Evolutionary conservation across 2,888 invertebrate genomes (phyloP), one percentile per base, ranked within the genome.

Genomic region (Dysmachus trigonus): DNA sequence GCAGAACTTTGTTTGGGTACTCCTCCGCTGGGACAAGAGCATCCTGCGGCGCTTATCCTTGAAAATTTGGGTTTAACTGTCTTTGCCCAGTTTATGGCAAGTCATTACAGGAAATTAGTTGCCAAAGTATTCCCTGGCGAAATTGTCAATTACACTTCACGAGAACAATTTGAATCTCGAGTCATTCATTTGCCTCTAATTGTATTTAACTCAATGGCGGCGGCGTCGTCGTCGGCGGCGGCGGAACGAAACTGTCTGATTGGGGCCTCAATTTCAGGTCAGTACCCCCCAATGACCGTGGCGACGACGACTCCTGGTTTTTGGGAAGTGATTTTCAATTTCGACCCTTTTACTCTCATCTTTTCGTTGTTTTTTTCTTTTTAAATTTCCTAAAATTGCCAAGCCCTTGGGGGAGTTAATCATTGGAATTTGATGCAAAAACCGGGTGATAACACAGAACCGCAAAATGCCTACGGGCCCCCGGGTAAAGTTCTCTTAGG

Each of bases 51-150:
- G 73, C 53, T 83, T 33, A 85, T 85, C 85, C 76, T 53, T 76
- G 27, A 62, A 85, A 73, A 35, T 73, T 85, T 62, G n/a, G 35
- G 47, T 79, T 79, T 51, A 79, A 79, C 79, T n/a, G 79, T 79
- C 74, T 71, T 85, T 53, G 82, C 74, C 85, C 85, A 62, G 62
- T 87, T 87, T 87, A 87, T 87, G 74, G 87, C 82, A 47, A 87
- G 87, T 87, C 87, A 87, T 87, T 87, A 87, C 76, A 71, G 87
- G 62, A 87, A 87, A 87, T 87, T 87, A 87, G 87, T 87, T 87
- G 82, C 62, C 72, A 76, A 87, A 85, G 85, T 82, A 85, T 87
- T 82, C 85, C 76, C 73, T 82, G 74, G 62, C 81, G 73, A 85
- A 79, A 87, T 87, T 87, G 87, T 82, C 87, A 82, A 85, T 71